Base-by-base conservation (phyloP, 2,797 vertebrate genomes). In the Anniella stebbinsi region DNA sequence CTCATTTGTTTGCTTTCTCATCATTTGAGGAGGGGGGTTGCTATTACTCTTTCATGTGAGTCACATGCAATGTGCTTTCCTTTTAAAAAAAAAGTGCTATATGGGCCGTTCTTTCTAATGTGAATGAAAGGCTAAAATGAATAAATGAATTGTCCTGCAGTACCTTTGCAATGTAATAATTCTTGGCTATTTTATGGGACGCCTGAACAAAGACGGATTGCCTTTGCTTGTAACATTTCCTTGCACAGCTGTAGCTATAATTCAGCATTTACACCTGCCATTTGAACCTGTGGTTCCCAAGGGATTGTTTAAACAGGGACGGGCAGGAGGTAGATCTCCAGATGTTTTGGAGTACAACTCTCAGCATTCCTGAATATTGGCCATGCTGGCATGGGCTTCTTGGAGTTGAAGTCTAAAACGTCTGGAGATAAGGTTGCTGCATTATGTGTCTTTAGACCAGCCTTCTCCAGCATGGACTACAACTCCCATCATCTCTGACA, bases 171-270 rank as follows among this genome's bases (percentile, higher is more conserved):
- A 91, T 91, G 66, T 85, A 86, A 75, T 60, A 89, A 89, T 36
- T 30, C 28, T 60, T 90, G 83, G 84, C 90, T 94, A 88, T 93
- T 93, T 95, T 90, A 80, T 95, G 95, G 86, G 93, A 95, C 25
- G 51, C 94, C 94, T 90, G 93, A 94, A 91, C 87, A 91, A 89
- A 86, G 90, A 88, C 48, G 92, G 93, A 67, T 81, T 72, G 48
- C 8, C 60, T n/a, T 57, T 51, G 91, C 92, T 95, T 87, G 76
- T 89, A 93, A 88, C 82, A 73, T 91, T 96, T 93, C 93, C 90
- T 84, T 94, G 0, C 95, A 85, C 82, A 15, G 33, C 54, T 75
- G 15, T 60, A 80, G 77, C 18, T 63, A 11, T 57, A 67, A 45
- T 83, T 51, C 21, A 36, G 8, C 36, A 28, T 48, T 66, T 63